Evolutionary conservation across 2,113 vertebrate genomes (phyloP).

Genomic region (Ondatra zibethicus): DNA sequence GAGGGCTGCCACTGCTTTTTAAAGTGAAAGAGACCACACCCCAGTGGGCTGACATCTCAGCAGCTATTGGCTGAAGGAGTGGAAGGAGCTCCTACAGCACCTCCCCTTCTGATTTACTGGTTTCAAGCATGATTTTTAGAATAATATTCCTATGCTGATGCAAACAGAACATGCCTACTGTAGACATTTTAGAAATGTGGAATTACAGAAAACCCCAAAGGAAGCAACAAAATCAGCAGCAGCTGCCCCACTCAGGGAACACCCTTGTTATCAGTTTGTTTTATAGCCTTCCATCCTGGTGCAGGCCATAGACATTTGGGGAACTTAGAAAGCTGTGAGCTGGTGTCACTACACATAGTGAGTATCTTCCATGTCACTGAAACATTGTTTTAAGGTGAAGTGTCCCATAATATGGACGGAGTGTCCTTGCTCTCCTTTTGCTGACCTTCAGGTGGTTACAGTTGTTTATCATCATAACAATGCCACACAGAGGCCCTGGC

Average conservation of each 20-base stretch:
- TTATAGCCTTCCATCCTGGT: background rate
- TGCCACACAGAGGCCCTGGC: background rate
- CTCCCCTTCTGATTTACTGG: background rate
- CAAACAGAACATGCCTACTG: conserved; percentile 24
- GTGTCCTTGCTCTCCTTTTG: background rate
- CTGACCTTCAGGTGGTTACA: conserved; percentile 54
- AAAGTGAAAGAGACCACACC: too few species aligned
- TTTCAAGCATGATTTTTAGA: conserved; percentile 28
- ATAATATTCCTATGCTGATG: conserved; percentile 22
- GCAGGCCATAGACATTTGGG: background rate
- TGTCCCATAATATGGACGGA: background rate
- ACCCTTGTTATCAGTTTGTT: background rate
- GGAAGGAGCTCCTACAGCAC: too few species aligned
- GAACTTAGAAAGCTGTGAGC: background rate
- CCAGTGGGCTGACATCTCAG: too few species aligned
- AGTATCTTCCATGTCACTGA: background rate
- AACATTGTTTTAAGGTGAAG: background rate
- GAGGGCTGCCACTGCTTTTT: too few species aligned
- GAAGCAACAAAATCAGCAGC: conserved; percentile 46
- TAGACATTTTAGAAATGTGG: conserved; percentile 21
- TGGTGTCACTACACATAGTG: background rate
- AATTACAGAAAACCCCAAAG: conserved; percentile 53
- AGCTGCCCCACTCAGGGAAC: background rate
- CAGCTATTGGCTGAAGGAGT: too few species aligned
- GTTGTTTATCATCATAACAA: conserved; percentile 26